phyloP scores from a whole-genome alignment of 2,113 vertebrate genomes.

The Hypanus sabinus region DNA sequence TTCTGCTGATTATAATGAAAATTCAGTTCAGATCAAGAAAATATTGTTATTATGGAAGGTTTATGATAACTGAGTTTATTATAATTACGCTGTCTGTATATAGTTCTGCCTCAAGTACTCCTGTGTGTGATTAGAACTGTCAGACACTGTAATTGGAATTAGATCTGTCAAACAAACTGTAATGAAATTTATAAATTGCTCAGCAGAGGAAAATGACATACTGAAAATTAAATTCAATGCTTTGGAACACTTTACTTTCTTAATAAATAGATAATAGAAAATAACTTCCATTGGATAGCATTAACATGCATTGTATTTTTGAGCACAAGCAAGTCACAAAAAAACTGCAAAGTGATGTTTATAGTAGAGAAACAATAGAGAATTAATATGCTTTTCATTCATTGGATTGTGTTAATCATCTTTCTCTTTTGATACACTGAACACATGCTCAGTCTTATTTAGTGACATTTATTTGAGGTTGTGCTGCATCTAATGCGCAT shows the following conservation, averaged over 20 bases:
- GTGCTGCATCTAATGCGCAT: not conserved
- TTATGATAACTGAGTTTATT: not conserved
- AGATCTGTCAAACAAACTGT: constrained; percentile 2
- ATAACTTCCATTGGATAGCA: not conserved
- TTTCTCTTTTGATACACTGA: not conserved
- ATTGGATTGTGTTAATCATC: not conserved
- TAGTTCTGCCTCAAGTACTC: constrained; percentile 17
- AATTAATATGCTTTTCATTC: not conserved
- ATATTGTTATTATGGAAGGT: not conserved
- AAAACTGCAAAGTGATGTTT: not conserved
- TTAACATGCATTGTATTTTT: not conserved
- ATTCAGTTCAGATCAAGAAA: constrained; percentile 2
- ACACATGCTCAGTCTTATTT: not conserved
- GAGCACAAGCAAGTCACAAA: not conserved
- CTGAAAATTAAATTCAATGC: constrained; percentile 24
- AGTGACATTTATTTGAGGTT: not conserved
- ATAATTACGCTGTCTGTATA: not conserved
- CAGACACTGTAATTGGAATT: constrained; percentile 25
- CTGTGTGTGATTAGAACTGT: not conserved
- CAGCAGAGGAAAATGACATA: not conserved
- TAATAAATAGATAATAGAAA: constrained; percentile 1
- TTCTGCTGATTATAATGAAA: not conserved
- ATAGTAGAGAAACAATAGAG: not conserved
- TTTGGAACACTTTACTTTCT: not conserved
- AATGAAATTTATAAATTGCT: not conserved